Evolutionary conservation across 2,888 invertebrate species (phyloP).

Genomic region (Luperina nickerlii): DNA sequence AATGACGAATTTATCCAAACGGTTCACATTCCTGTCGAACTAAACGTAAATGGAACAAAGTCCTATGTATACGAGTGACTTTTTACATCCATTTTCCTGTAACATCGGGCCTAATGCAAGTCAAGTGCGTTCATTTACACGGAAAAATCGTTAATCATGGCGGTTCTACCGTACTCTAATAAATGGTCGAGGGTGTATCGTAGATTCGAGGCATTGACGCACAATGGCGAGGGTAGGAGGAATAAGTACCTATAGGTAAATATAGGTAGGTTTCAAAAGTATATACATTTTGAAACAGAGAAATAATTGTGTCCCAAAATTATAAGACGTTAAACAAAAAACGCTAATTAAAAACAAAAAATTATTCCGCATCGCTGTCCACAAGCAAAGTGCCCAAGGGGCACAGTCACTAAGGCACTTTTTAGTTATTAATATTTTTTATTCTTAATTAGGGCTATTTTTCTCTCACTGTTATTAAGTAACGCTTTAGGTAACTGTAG

Average conservation of each 20-base stretch:
- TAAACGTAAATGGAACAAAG: slow-evolving; percentile 28
- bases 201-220: slow-evolving; percentile 30
- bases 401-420: too few species aligned
- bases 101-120: slow-evolving; percentile 69
- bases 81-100: slow-evolving; percentile 54
- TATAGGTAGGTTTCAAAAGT: background rate
- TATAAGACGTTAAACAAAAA: background rate
- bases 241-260: background rate
- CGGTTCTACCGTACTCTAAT: slow-evolving; percentile 66
- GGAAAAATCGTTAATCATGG: slow-evolving; percentile 70
- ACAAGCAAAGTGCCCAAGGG: too few species aligned
- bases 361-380: too few species aligned
- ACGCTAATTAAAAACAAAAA: too few species aligned
- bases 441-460: too few species aligned
- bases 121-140: slow-evolving; percentile 73
- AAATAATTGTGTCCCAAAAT: background rate
- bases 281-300: background rate
- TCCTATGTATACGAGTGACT: slow-evolving; percentile 30
- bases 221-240: slow-evolving; percentile 22
- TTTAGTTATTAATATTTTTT: too few species aligned
- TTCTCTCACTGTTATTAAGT: too few species aligned
- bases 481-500: too few species aligned
- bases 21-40: slow-evolving; percentile 20
- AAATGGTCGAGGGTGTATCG: slow-evolving; percentile 74
- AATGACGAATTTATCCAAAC: slow-evolving; percentile 20